These are phyloP conservation scores for Chelonus formosanus DNA, from an alignment of 2,888 invertebrate genomes.

Conservation along the genomic window DNA sequence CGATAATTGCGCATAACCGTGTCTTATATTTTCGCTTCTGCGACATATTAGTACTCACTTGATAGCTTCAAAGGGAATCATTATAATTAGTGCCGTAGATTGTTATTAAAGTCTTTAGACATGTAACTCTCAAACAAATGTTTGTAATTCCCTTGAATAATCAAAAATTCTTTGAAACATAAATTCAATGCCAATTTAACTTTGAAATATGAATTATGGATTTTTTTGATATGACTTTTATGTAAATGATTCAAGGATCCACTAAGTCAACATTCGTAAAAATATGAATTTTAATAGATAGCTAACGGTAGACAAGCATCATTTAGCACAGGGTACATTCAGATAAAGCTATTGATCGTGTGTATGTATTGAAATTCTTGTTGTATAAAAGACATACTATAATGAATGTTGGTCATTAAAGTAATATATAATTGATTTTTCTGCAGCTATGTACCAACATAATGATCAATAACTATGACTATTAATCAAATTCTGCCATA, in stretches of 20 bases:
- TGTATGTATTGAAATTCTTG: not conserved
- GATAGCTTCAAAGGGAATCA: not conserved
- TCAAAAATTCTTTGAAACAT: too few species aligned
- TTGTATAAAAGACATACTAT: constrained; percentile 7
- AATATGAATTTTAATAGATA: not conserved
- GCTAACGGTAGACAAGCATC: constrained; percentile 15
- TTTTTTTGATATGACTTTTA: too few species aligned
- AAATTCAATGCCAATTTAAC: too few species aligned
- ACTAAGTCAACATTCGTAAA: too few species aligned
- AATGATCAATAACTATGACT: too few species aligned
- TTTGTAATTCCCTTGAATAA: too few species aligned
- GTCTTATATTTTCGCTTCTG: not conserved
- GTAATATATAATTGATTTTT: constrained; percentile 41
- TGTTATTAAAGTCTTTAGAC: too few species aligned
- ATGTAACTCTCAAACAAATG: too few species aligned
- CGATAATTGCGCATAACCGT: constrained; percentile 5
- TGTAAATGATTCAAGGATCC: too few species aligned
- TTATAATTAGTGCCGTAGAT: not conserved
- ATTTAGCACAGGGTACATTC: constrained; percentile 37
- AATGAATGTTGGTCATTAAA: constrained; percentile 36
- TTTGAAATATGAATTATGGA: too few species aligned
- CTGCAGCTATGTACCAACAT: too few species aligned
- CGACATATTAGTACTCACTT: not conserved
- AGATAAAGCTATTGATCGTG: constrained; percentile 41
- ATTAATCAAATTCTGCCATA: too few species aligned